A percentile compares a stretch with the other conserved stretches of the same genome.
Evolutionary conservation across 1,140 invertebrate species (phyloP).

Genomic region (Elysia chlorotica): DNA sequence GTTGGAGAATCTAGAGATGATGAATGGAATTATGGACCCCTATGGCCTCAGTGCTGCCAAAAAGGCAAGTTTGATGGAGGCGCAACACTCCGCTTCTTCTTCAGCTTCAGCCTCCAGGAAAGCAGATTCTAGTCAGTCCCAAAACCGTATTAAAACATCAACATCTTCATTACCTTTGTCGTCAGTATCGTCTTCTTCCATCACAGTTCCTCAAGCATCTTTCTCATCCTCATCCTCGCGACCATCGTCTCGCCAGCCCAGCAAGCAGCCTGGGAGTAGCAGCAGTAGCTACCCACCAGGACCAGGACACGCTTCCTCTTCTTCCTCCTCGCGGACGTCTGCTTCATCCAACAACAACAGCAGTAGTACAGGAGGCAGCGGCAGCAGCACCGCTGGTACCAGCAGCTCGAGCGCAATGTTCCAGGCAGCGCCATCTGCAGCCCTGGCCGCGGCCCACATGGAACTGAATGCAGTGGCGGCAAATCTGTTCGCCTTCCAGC

Average conservation of each 20-base stretch:
- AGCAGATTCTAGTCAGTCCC: slow-evolving; percentile 6
- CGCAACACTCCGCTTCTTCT: no score
- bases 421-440: slow-evolving; percentile 20
- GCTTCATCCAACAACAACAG: neutral
- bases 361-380: neutral
- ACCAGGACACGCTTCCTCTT: no score
- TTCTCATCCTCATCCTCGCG: slow-evolving; percentile 4
- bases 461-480: slow-evolving; percentile 21
- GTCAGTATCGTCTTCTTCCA: neutral
- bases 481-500: slow-evolving; percentile 16
- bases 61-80: neutral
- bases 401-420: slow-evolving; percentile 3
- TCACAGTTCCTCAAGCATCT: neutral
- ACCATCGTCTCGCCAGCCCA: slow-evolving; percentile 17
- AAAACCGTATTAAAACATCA: slow-evolving; percentile 12
- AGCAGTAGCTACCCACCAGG: neutral
- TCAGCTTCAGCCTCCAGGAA: no score
- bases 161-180: slow-evolving; percentile 7
- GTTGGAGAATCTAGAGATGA: slow-evolving; percentile 21
- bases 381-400: neutral
- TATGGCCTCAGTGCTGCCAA: no score
- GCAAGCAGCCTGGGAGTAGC: slow-evolving; percentile 10
- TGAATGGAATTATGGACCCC: slow-evolving; percentile 16
- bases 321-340: neutral
- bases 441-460: slow-evolving; percentile 21